These are phyloP conservation scores for Ips typographus DNA, from an alignment of 1,140 invertebrate genomes.

Conservation along the genomic window DNA sequence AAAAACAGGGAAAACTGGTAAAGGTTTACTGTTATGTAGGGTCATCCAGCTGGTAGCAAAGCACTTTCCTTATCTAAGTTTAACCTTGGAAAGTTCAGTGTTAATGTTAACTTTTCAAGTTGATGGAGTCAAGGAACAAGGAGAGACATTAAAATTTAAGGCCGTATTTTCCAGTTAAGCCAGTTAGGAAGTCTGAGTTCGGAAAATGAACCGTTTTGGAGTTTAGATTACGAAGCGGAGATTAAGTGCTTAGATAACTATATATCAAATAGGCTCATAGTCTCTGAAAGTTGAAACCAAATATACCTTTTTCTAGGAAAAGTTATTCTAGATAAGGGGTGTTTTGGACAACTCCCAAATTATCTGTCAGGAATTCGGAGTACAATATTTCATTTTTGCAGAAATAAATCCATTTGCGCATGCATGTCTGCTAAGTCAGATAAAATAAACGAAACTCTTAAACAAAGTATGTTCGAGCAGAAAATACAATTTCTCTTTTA, in stretches of 20 bases:
- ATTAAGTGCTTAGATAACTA: slow-evolving; percentile 14
- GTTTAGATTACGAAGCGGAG: slow-evolving; percentile 13
- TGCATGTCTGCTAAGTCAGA: slow-evolving; percentile 19
- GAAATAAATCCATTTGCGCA: slow-evolving; percentile 16
- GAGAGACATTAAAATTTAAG: slow-evolving; percentile 26
- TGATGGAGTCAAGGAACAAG: slow-evolving; percentile 23
- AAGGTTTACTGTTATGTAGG: not conserved
- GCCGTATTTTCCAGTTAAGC: slow-evolving; percentile 27
- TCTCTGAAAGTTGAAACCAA: slow-evolving; percentile 1
- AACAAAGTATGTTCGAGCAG: slow-evolving; percentile 20
- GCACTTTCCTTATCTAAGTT: slow-evolving; percentile 3
- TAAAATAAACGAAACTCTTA: not conserved
- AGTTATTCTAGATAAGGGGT: not conserved
- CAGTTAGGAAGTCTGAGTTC: slow-evolving; percentile 19
- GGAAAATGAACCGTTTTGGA: slow-evolving; percentile 21
- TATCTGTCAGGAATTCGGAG: not conserved
- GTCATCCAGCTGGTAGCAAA: not conserved
- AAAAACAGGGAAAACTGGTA: not conserved
- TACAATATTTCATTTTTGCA: slow-evolving; percentile 7
- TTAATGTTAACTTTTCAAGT: slow-evolving; percentile 20
- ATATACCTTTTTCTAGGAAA: not conserved
- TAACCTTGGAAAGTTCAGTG: slow-evolving; percentile 20
- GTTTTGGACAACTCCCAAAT: not conserved
- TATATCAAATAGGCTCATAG: slow-evolving; percentile 5
- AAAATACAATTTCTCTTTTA: slow-evolving; percentile 24